Base-by-base conservation (phyloP, 1,140 invertebrate species). In the Drosophila erecta region DNA sequence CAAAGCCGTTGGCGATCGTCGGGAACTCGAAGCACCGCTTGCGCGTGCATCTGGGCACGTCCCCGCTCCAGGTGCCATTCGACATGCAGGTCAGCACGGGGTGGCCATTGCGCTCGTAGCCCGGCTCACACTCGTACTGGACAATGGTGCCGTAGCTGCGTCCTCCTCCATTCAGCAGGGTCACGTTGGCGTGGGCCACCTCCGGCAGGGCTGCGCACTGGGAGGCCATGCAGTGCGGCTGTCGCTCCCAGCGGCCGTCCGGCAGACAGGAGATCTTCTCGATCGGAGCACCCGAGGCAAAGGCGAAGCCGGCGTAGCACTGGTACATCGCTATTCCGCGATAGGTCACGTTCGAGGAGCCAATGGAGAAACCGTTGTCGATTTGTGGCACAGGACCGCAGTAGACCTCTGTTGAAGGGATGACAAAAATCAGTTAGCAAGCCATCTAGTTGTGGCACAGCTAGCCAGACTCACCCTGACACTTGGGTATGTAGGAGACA, bases 331-430 rank as follows among this genome's bases (percentile, higher is more conserved):
- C 98, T 74, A 97, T 94, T 12, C 98, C 98, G 67, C 95, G 95
- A 81, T 97, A 99, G 1, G 98, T 99, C 3, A 99, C 98, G 92
- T 99, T 99, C 0, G 97, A 96, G 1, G 98, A 98, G 49, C 96
- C 97, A 90, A 98, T 98, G 1, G 98, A 98, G 91, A 98, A 99
- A 47, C 98, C 98, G 92, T 99, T 99, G 81, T 98, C 97, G 61
- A 99, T 99, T 94, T 99, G 98, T 59, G 98, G 98, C 24, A 99
- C 98, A 35, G 98, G 97, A 55, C 98, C 98, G 93, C 98, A 99
- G 91, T 99, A 99, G 15, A 98, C 97, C 94, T 98, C 97, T 96
- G 93, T 27, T 92, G 47, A 51, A 24, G 15, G 44, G 15, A 30
- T 22, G 2, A 0, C 4, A 3, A 8, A 3, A 5, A 40, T 35